Percentiles rank a stretch among this genome's conserved stretches.
Conservation (phyloP, 2,888 invertebrate species). For the Microdon myrmicae region DNA sequence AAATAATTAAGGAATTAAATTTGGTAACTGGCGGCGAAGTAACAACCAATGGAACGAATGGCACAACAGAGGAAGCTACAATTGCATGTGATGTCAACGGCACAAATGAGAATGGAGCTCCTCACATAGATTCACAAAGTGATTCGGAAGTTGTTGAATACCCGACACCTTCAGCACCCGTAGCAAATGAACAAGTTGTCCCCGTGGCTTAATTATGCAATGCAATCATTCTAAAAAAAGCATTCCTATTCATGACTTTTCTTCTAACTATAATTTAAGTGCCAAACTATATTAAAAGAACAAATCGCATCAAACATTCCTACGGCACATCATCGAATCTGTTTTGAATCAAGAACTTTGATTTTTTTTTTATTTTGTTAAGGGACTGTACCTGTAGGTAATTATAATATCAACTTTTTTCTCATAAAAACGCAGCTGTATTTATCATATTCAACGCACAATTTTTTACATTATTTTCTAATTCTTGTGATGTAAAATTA, state of each 20-base stretch:
- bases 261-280: conserved; percentile 3
- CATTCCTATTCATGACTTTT: background rate
- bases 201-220: conserved; percentile 52
- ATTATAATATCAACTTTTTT: background rate
- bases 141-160: conserved; percentile 47
- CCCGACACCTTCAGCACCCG: conserved; percentile 15
- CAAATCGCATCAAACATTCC: conserved; percentile 13
- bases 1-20: conserved; percentile 71
- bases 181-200: conserved; percentile 53
- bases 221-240: no score
- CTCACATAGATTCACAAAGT: conserved; percentile 54
- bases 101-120: conserved; percentile 60
- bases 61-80: conserved; percentile 20
- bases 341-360: no score
- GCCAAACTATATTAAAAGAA: conserved; percentile 15
- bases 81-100: conserved; percentile 51
- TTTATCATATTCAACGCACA: conserved; percentile 15
- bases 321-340: conserved; percentile 13
- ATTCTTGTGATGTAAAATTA: background rate
- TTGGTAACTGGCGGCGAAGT: conserved; percentile 27
- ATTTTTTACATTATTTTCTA: conserved; percentile 7
- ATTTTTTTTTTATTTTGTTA: no score
- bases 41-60: conserved; percentile 40
- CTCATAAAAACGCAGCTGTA: background rate
- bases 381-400: no score